phyloP scores from a whole-genome alignment of 2,888 invertebrate species.

The Dasysyrphus albostriatus region DNA sequence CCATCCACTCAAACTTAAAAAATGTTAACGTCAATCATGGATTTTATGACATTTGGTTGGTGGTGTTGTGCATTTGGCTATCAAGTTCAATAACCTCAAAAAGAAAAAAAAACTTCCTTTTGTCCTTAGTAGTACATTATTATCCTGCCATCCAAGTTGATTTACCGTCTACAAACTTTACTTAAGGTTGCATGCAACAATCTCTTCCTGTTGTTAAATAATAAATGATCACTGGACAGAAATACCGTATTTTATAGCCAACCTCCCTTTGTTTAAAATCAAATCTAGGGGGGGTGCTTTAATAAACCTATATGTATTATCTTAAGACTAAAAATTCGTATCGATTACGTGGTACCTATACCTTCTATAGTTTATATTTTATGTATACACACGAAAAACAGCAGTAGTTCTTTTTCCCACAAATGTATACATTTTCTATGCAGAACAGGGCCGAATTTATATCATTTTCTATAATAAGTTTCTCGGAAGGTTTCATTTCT shows the following conservation, averaged over 20 bases:
- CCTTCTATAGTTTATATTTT: neutral
- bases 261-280: conserved; percentile 56
- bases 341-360: conserved; percentile 63
- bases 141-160: conserved; percentile 58
- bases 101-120: neutral
- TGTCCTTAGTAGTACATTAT: conserved; percentile 34
- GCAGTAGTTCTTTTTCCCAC: conserved; percentile 38
- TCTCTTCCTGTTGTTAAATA: conserved; percentile 65
- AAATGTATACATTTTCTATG: neutral
- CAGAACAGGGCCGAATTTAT: conserved; percentile 13
- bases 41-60: conserved; percentile 54
- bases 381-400: conserved; percentile 9
- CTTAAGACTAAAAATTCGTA: conserved; percentile 50
- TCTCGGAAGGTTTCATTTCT: no score
- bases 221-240: conserved; percentile 46
- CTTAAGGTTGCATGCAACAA: conserved; percentile 70
- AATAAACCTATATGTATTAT: neutral
- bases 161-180: conserved; percentile 59
- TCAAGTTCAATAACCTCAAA: conserved; percentile 56
- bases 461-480: no score
- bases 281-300: conserved; percentile 44
- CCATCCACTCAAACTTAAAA: conserved; percentile 25
- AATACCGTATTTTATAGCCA: conserved; percentile 30
- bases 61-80: neutral
- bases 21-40: conserved; percentile 60